phyloP scores from a whole-genome alignment of 2,797 vertebrate species.

The Cuniculus paca region DNA sequence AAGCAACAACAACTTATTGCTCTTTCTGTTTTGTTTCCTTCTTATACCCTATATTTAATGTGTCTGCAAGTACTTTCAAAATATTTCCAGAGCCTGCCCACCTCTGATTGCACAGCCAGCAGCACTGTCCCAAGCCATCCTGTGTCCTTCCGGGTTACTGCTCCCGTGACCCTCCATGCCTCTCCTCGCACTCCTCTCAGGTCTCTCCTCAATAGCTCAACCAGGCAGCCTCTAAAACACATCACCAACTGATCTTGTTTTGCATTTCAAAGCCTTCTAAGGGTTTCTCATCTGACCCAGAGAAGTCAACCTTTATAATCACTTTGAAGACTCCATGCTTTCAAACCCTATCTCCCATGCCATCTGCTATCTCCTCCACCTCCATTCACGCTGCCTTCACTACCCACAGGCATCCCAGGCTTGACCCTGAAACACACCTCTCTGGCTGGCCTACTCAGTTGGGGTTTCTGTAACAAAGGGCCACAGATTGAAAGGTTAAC shows the following conservation, averaged over 20 bases:
- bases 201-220: neutral
- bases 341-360: neutral
- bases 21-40: neutral
- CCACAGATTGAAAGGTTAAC: neutral
- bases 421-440: neutral
- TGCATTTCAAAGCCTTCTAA: neutral
- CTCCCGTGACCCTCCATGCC: neutral
- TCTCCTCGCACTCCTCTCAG: neutral
- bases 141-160: neutral
- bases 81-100: neutral
- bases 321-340: neutral
- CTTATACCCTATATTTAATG: neutral
- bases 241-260: neutral
- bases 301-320: neutral
- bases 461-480: neutral
- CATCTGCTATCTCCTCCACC: rapidly evolving
- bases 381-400: neutral
- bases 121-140: rapidly evolving
- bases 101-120: neutral
- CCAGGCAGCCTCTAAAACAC: neutral
- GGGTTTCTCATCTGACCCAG: neutral
- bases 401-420: neutral
- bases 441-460: neutral
- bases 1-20: neutral
- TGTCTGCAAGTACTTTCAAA: neutral